Evolutionary conservation across 2,888 invertebrate genomes (phyloP).

Genomic region (Argynnis bischoffii): DNA sequence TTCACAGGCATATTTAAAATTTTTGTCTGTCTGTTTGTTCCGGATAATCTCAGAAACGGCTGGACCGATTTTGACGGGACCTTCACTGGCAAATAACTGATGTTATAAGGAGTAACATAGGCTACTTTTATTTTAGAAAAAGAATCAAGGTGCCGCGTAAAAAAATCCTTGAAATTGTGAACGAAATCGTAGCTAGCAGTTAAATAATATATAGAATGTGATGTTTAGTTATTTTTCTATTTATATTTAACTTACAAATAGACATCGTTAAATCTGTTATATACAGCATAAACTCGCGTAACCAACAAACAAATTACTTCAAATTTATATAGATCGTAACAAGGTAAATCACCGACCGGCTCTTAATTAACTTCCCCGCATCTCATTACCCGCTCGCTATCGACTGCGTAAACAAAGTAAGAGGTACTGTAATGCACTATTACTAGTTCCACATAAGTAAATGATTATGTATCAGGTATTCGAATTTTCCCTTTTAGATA

Average conservation of each 20-base stretch:
- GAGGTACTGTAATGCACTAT: conserved; percentile 3
- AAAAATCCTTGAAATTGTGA: too few species aligned
- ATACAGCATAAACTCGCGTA: conserved; percentile 5
- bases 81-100: too few species aligned
- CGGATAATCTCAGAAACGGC: too few species aligned
- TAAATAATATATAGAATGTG: too few species aligned
- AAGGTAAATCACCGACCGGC: conserved; percentile 31
- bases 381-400: conserved; percentile 46
- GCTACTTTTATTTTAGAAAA: too few species aligned
- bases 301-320: conserved; percentile 14
- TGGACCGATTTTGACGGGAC: too few species aligned
- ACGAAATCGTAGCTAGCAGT: too few species aligned
- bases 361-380: conserved; percentile 44
- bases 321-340: conserved; percentile 33
- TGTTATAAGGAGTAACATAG: too few species aligned
- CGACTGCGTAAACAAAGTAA: conserved; percentile 27
- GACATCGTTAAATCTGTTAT: not conserved
- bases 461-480: conserved; percentile 1
- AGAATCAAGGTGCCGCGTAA: too few species aligned
- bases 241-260: not conserved
- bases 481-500: not conserved
- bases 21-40: too few species aligned
- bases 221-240: too few species aligned
- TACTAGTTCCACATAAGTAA: conserved; percentile 15
- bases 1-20: too few species aligned